Evolutionary conservation across 1,140 invertebrate species (phyloP), one percentile per base, ranked within the genome.

Genomic region (Nixonia krombeini): DNA sequence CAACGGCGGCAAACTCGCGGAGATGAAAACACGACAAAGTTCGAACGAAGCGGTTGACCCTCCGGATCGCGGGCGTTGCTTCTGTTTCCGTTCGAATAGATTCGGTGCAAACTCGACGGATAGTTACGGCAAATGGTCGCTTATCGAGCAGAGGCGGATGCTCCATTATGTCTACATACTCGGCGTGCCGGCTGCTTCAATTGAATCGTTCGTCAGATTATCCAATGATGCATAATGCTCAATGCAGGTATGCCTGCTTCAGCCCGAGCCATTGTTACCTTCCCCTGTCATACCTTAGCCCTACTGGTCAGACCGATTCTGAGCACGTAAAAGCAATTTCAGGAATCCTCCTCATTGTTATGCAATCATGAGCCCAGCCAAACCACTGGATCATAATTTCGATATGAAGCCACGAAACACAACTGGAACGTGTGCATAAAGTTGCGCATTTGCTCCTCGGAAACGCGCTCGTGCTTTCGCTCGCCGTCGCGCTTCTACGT

Each of bases 161-260:
- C 80, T 82, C 82, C 75, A 85, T 85, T 84, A 85, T 83, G 79
- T 84, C 74, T 78, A 78, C 80, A 83, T 85, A 77, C 81, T 80
- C 81, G 79, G 81, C 75, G 76, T 85, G 72, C 81, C 83, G 67
- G 64, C 67, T 64, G 78, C 63, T 78, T 82, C 79, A 81, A 83
- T 85, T 83, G 83, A 85, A 85, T 83, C 81, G 79, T 81, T 82
- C 80, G 76, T 76, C 78, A 81, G 81, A 83, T 85, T 85, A 83
- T 72, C 80, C 81, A 83, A 82, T 83, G 81, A 83, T 77, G 81
- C 80, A 83, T 85, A 80, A 83, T 83, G 79, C 76, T 42, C 53
- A 55, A 64, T 55, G 73, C 57, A 71, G 71, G 66, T 71, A 73
- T 66, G 50, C 66, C 57, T 45, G n/a, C 65, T 53, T 46, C 59